A percentile compares a stretch with the other conserved stretches of the same genome.
Evolutionary conservation across 2,888 invertebrate species (phyloP).

Genomic region (Apomyelois bistriatella): DNA sequence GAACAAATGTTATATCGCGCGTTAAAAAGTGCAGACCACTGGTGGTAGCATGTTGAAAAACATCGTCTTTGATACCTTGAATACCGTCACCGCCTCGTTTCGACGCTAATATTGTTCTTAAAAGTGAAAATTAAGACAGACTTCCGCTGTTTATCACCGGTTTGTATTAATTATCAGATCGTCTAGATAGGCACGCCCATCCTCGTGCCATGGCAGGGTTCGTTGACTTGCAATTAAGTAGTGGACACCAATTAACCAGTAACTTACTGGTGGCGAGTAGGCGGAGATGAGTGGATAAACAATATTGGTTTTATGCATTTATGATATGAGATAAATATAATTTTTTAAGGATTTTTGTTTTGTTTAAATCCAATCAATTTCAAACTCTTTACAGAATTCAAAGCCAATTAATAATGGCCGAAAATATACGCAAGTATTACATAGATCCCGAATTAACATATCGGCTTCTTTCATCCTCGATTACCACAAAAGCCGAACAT

Average conservation of each 20-base stretch:
- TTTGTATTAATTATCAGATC: background rate
- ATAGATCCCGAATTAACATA: no score
- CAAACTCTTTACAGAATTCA: no score
- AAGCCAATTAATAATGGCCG: no score
- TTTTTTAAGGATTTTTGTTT: background rate
- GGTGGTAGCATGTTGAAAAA: no score
- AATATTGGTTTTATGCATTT: background rate
- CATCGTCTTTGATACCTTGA: no score
- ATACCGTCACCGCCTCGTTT: no score
- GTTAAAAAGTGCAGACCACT: no score
- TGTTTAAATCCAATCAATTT: no score
- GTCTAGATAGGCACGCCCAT: slow-evolving; percentile 3
- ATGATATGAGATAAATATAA: background rate
- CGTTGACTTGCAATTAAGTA: slow-evolving; percentile 1
- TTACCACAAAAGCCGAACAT: no score
- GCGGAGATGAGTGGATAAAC: background rate
- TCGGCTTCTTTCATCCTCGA: no score
- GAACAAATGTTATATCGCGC: no score
- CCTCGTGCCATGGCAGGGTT: background rate
- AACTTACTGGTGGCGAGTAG: background rate
- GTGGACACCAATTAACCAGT: slow-evolving; percentile 1
- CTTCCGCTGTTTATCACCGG: background rate
- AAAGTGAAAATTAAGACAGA: slow-evolving; percentile 1
- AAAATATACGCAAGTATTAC: no score
- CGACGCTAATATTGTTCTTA: background rate